phyloP scores from a whole-genome alignment of 2,797 vertebrate genomes.

The Takifugu ocellatus region DNA sequence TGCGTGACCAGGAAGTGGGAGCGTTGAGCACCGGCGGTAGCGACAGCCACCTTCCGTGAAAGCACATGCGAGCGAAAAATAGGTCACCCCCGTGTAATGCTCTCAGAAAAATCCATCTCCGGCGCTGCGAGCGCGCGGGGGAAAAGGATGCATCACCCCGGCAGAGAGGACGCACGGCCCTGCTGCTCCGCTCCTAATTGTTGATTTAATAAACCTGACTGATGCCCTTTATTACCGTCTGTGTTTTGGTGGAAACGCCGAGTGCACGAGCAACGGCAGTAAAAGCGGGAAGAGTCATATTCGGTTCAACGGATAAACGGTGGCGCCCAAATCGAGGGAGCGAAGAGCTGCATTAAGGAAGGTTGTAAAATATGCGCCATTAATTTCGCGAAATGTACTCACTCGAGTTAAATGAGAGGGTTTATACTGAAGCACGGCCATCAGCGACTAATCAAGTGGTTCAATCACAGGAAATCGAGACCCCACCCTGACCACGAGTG shows the following conservation, averaged over 20 bases:
- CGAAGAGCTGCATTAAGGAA: not conserved
- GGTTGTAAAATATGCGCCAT: too few species aligned
- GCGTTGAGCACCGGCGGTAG: slow-evolving; percentile 20
- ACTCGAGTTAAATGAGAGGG: not conserved
- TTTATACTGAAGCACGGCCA: too few species aligned
- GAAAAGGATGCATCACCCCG: slow-evolving; percentile 38
- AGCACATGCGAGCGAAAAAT: slow-evolving; percentile 50
- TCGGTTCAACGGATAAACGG: not conserved
- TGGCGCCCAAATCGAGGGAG: not conserved
- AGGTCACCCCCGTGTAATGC: slow-evolving; percentile 64
- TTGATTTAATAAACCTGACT: slow-evolving; percentile 20
- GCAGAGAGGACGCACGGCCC: slow-evolving; percentile 34
- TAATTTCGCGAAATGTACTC: not conserved
- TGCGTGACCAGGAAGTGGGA: slow-evolving; percentile 46
- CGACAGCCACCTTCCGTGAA: slow-evolving; percentile 56
- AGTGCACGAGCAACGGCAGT: not conserved
- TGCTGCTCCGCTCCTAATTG: slow-evolving; percentile 8
- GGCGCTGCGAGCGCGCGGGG: slow-evolving; percentile 28
- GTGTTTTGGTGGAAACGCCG: not conserved
- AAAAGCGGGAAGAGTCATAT: slow-evolving; percentile 15
- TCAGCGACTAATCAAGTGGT: slow-evolving; percentile 20
- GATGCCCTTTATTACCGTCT: not conserved
- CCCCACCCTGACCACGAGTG: slow-evolving; percentile 30
- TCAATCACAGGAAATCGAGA: slow-evolving; percentile 40
- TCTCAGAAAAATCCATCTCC: slow-evolving; percentile 62